Conservation (phyloP, 2,888 invertebrate species). For the Tetranychus truncatus region DNA sequence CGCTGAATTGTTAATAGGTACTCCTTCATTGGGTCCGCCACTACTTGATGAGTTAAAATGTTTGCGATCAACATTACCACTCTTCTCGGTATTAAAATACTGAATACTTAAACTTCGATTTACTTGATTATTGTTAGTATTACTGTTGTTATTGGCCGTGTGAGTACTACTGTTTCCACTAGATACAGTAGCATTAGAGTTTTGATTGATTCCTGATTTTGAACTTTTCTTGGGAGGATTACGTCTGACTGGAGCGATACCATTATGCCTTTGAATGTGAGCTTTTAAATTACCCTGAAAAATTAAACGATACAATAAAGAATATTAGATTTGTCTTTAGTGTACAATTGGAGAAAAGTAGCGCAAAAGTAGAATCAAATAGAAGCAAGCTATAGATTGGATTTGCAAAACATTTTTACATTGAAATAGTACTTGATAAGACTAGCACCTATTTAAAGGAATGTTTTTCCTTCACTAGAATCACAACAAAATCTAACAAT, state of each 20-base stretch:
- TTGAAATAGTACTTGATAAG: too few species aligned
- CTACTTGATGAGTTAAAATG: not conserved
- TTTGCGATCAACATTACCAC: not conserved
- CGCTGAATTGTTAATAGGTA: not conserved
- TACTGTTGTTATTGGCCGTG: not conserved
- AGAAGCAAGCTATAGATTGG: not conserved
- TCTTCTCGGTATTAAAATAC: not conserved
- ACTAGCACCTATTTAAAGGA: too few species aligned
- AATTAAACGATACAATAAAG: not conserved
- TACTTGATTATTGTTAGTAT: not conserved
- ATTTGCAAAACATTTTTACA: too few species aligned
- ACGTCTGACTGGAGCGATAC: constrained; percentile 26
- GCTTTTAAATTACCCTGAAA: constrained; percentile 27
- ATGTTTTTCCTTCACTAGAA: too few species aligned
- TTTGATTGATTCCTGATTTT: not conserved
- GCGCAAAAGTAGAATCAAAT: not conserved
- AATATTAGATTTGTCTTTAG: not conserved
- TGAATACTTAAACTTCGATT: not conserved
- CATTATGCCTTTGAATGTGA: constrained; percentile 28
- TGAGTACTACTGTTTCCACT: not conserved
- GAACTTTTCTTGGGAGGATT: constrained; percentile 16
- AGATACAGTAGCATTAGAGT: not conserved
- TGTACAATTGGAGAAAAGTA: not conserved
- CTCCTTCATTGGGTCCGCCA: not conserved
- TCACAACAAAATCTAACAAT: too few species aligned